Conservation (phyloP, 35 echinoderm and acorn worm species). For the Ptychodera flava region DNA sequence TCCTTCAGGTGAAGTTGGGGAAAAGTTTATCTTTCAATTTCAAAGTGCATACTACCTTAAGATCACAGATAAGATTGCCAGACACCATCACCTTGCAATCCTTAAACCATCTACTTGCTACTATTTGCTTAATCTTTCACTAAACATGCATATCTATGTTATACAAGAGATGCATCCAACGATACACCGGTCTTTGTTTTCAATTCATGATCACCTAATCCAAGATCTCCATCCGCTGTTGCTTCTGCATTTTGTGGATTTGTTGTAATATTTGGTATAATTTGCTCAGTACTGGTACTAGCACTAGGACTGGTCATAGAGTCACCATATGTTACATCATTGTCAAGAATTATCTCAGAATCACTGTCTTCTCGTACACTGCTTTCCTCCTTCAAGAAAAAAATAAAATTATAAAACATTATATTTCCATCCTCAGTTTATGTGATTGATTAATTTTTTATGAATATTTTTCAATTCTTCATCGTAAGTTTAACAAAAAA, state of each 20-base stretch:
- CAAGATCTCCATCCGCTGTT: conserved; percentile 45
- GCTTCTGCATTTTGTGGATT: neutral
- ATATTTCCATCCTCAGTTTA: too few relatives aligned
- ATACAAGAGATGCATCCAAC: neutral
- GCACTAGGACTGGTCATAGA: neutral
- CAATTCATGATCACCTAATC: conserved; percentile 56
- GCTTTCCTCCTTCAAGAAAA: conserved; percentile 45
- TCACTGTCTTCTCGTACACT: conserved; percentile 75
- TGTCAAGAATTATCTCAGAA: conserved; percentile 77
- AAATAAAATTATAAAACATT: neutral
- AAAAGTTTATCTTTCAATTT: too few relatives aligned
- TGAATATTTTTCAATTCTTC: too few relatives aligned
- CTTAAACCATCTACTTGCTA: too few relatives aligned
- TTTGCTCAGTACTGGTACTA: neutral
- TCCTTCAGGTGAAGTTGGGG: too few relatives aligned
- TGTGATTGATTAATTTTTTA: too few relatives aligned
- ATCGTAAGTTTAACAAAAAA: too few relatives aligned
- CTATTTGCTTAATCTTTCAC: too few relatives aligned
- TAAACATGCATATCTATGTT: too few relatives aligned
- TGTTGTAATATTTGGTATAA: neutral
- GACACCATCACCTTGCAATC: too few relatives aligned
- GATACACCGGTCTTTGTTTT: neutral
- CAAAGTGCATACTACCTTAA: too few relatives aligned
- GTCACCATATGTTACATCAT: conserved; percentile 25
- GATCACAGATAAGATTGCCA: too few relatives aligned